Evolutionary conservation across 2,113 vertebrate genomes (phyloP).

Genomic region (Plotosus lineatus): DNA sequence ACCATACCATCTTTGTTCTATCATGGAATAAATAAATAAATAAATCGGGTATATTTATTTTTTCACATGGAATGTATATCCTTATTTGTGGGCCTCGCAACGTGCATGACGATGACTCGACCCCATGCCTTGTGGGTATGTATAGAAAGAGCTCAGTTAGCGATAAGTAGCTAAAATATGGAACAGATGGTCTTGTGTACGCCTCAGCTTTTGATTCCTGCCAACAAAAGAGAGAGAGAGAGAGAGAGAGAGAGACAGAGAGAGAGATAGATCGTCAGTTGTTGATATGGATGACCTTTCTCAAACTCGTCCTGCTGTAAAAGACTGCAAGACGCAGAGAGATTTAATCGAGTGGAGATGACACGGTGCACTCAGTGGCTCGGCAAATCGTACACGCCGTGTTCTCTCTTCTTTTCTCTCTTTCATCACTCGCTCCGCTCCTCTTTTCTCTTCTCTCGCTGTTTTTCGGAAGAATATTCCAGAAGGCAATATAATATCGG

Average conservation of each 20-base stretch:
- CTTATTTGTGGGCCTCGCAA: not conserved
- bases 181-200: slow-evolving; percentile 18
- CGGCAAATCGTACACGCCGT: not conserved
- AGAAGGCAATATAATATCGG: slow-evolving; percentile 8
- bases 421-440: not conserved
- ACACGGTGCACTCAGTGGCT: not conserved
- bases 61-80: no score
- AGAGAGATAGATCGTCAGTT: not conserved
- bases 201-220: not conserved
- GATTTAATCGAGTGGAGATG: slow-evolving; percentile 32
- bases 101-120: not conserved
- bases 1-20: no score
- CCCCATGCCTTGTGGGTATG: not conserved
- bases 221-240: not conserved
- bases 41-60: no score
- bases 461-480: not conserved
- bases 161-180: not conserved
- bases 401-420: not conserved
- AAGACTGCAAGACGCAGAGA: not conserved
- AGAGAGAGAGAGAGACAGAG: not conserved
- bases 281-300: slow-evolving; percentile 26
- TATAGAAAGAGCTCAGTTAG: not conserved
- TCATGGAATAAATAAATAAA: no score
- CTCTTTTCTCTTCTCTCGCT: no score
- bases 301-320: slow-evolving; percentile 4